These are phyloP conservation scores for Andinoacara biseriatus DNA, from an alignment of 2,113 vertebrate species.

Conservation along the genomic window DNA sequence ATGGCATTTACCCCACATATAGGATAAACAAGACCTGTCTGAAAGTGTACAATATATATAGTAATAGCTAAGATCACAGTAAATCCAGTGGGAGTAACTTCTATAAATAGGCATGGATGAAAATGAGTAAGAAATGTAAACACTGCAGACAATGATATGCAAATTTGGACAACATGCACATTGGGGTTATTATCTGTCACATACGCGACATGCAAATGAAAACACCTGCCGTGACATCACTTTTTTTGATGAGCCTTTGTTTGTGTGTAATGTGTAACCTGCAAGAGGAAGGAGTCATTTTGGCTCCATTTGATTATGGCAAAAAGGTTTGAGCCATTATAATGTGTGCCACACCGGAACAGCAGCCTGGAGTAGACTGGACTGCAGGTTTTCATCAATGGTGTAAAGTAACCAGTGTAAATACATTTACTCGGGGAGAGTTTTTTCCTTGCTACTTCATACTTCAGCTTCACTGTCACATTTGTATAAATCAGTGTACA, in stretches of 20 bases:
- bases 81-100: not conserved
- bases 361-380: not conserved
- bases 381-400: not conserved
- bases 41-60: not conserved
- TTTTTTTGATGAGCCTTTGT: not conserved
- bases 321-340: not conserved
- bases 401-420: not conserved
- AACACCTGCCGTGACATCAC: not conserved
- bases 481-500: not conserved
- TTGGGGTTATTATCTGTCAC: not conserved
- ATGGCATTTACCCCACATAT: slow-evolving; percentile 47
- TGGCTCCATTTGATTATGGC: slow-evolving; percentile 15
- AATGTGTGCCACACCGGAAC: not conserved
- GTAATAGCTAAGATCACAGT: not conserved
- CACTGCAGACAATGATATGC: not conserved
- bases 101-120: not conserved
- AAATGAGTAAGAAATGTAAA: not conserved
- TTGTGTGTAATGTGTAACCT: not conserved
- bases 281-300: slow-evolving; percentile 7
- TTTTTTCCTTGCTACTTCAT: not conserved
- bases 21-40: slow-evolving; percentile 29
- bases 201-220: slow-evolving; percentile 47
- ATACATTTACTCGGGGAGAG: not conserved
- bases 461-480: not conserved
- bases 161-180: slow-evolving; percentile 1